Evolutionary conservation across 2,888 invertebrate species (phyloP), one percentile per base, ranked within the genome.

Genomic region (Catotricha subobsoleta): DNA sequence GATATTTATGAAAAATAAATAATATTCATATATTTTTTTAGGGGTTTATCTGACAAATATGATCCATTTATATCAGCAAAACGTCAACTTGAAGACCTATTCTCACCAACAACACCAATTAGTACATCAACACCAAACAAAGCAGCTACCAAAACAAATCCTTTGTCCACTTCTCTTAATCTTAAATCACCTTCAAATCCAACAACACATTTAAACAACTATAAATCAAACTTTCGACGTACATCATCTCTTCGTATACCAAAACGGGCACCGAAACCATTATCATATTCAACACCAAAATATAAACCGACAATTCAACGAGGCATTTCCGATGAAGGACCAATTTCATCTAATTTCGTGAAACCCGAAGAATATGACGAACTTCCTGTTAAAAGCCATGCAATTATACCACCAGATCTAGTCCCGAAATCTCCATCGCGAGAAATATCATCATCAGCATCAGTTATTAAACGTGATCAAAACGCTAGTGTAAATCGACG

Each of bases 61-160:
- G 79, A 84, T 60, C 84, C 84, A 39, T 83, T 80, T 61, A 63
- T 74, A 49, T 74, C 76, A 48, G 84, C 84, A 37, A 80, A 83
- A 63, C 75, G 76, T 48, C 84, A 86, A 64, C 73, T 84, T 66
- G 76, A 78, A 62, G 82, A 84, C 55, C 69, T 86, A 27, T 74
- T 83, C 63, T 75, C 76, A 39, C 72, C 75, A 45, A 74, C 75
- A 49, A 71, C 73, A 42, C 59, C 65, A 49, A 43, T 50, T 42
- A 28, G 23, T 33, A 57, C 60, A 31, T 59, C 60, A 38, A 52
- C 55, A 19, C 52, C 51, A 19, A 51, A 58, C 43, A 49, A 51
- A 41, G 50, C 53, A 2, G 44, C 43, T 18, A 46, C 45, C 16
- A 43, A 42, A 42, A 48, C 38, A 45, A 43, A 36, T 44, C 43